These are phyloP conservation scores for Tetraneura akinire DNA, from an alignment of 1,140 invertebrate species.

Conservation along the genomic window DNA sequence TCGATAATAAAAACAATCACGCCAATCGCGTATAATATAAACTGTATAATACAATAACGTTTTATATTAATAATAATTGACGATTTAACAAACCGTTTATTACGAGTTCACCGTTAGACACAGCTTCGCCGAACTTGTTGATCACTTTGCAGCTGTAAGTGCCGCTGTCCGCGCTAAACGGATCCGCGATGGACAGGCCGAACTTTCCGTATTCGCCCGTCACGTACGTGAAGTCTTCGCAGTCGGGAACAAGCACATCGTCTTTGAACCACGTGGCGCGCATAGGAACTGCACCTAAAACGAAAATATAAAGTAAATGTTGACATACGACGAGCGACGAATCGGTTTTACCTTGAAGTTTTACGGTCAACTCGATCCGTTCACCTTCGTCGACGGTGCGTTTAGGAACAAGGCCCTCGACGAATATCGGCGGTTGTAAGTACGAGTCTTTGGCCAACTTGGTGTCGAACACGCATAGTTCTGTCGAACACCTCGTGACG, in stretches of 20 bases:
- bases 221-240: slow-evolving; percentile 67
- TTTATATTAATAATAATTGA: no score
- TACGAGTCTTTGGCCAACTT: slow-evolving; percentile 55
- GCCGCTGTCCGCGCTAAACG: slow-evolving; percentile 70
- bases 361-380: slow-evolving; percentile 64
- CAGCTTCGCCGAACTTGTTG: slow-evolving; percentile 64
- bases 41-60: no score
- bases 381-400: slow-evolving; percentile 65
- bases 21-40: no score
- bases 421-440: slow-evolving; percentile 61
- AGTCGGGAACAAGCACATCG: slow-evolving; percentile 68
- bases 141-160: slow-evolving; percentile 70
- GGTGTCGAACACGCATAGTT: slow-evolving; percentile 59
- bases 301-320: slow-evolving; percentile 26
- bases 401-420: slow-evolving; percentile 59
- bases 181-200: slow-evolving; percentile 67
- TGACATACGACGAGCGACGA: no score
- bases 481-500: slow-evolving; percentile 63
- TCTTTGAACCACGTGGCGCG: slow-evolving; percentile 73
- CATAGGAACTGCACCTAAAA: slow-evolving; percentile 66
- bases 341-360: slow-evolving; percentile 59
- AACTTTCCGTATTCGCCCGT: slow-evolving; percentile 66
- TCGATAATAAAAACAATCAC: no score
- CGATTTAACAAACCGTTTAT: slow-evolving; percentile 58
- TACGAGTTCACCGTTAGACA: slow-evolving; percentile 62